These are phyloP conservation scores for Atta colombica DNA, from an alignment of 1,140 invertebrate species.

Conservation along the genomic window DNA sequence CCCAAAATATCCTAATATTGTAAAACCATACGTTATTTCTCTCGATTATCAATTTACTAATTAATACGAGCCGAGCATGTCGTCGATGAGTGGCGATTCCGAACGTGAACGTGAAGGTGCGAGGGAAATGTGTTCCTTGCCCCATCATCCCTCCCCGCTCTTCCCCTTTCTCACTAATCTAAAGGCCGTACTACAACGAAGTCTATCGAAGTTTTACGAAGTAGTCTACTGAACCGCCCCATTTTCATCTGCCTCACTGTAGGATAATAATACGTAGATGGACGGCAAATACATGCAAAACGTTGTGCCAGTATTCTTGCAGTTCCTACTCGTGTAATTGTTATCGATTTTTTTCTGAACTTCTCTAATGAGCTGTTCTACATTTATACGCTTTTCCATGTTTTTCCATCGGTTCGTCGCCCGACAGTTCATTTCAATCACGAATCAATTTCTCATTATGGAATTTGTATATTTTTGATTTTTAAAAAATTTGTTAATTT, in stretches of 20 bases:
- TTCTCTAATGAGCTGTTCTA: conserved; percentile 28
- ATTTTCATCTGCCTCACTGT: conserved; percentile 26
- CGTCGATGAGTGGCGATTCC: conserved; percentile 60
- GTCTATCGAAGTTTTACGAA: conserved; percentile 59
- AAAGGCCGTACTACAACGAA: conserved; percentile 58
- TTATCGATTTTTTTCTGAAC: conserved; percentile 13
- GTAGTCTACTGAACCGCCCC: conserved; percentile 41
- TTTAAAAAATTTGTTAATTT: conserved; percentile 11
- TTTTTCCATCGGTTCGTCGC: background rate
- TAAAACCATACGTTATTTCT: conserved; percentile 74
- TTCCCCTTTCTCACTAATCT: conserved; percentile 25
- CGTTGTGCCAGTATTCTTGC: conserved; percentile 49
- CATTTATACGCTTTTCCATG: conserved; percentile 9
- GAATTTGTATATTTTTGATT: background rate
- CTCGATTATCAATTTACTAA: conserved; percentile 71
- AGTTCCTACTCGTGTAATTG: conserved; percentile 56
- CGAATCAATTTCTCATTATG: background rate
- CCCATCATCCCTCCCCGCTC: background rate
- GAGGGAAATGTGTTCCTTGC: conserved; percentile 48
- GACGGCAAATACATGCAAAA: conserved; percentile 35
- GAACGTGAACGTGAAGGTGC: conserved; percentile 65
- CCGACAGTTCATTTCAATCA: conserved; percentile 26
- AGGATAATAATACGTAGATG: conserved; percentile 40
- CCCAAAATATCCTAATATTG: conserved; percentile 82
- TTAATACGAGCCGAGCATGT: conserved; percentile 62